phyloP scores from a whole-genome alignment of 2,113 vertebrate species.

The Pampusana beccarii region DNA sequence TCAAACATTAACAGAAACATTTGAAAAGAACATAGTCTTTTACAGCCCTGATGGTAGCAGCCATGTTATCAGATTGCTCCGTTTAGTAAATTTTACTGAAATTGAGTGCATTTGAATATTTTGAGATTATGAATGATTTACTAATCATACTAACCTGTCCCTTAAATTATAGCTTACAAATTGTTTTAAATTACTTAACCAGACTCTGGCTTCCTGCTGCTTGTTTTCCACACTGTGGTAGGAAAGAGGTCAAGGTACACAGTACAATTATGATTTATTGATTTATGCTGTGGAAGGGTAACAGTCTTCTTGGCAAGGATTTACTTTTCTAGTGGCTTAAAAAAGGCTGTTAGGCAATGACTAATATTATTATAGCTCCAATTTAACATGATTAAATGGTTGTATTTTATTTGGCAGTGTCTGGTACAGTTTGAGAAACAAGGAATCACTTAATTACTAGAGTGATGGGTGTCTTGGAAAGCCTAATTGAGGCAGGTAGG shows the following conservation, averaged over 20 bases:
- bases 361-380: conserved; percentile 42
- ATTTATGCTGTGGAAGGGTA: conserved; percentile 15
- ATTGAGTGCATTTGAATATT: background rate
- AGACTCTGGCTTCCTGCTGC: background rate
- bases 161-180: background rate
- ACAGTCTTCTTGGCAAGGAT: conserved; percentile 33
- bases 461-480: background rate
- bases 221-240: background rate
- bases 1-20: background rate
- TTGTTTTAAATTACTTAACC: conserved; percentile 6
- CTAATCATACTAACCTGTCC: background rate
- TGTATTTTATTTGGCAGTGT: conserved; percentile 26
- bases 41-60: background rate
- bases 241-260: conserved; percentile 5
- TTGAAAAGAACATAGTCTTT: background rate
- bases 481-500: background rate
- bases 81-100: background rate
- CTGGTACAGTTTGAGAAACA: conserved; percentile 10
- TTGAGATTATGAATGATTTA: background rate
- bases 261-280: conserved; percentile 35
- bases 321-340: background rate
- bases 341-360: conserved; percentile 16
- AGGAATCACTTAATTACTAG: background rate
- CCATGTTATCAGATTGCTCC: background rate
- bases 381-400: conserved; percentile 29